These are phyloP conservation scores for Aleiodes sp. DNA, from an alignment of 1,140 invertebrate genomes.

Conservation along the genomic window DNA sequence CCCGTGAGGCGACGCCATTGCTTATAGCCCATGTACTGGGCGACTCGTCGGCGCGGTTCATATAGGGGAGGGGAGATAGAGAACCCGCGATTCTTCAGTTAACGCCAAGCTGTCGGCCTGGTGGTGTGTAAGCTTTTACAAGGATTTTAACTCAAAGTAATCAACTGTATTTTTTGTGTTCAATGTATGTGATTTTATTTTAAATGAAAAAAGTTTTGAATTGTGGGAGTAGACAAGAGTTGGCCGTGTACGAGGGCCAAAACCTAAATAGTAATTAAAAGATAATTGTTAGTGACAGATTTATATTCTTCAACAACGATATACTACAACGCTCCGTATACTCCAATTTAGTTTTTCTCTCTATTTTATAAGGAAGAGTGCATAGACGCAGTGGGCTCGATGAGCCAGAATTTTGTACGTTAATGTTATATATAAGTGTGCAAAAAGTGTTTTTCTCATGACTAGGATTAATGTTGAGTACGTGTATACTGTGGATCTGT, in stretches of 20 bases:
- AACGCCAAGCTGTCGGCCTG: conserved; percentile 47
- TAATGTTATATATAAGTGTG: neutral
- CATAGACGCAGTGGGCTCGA: no score
- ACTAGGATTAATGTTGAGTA: neutral
- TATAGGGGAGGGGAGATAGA: conserved; percentile 17
- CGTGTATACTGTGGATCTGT: neutral
- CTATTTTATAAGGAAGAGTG: no score
- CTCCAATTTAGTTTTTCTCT: no score
- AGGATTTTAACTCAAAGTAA: neutral
- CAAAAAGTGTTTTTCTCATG: neutral
- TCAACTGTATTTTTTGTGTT: neutral
- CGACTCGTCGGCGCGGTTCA: conserved; percentile 19
- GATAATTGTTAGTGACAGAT: no score
- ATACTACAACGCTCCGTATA: no score
- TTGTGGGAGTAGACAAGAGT: no score
- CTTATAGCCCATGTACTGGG: conserved; percentile 27
- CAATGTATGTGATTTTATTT: neutral
- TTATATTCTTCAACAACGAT: no score
- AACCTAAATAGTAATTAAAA: no score
- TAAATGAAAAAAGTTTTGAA: no score
- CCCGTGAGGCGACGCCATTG: conserved; percentile 33
- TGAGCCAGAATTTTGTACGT: no score
- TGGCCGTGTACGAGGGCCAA: no score
- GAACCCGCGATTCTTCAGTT: conserved; percentile 44
- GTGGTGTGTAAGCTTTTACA: conserved; percentile 35